Evolutionary conservation across 2,797 vertebrate genomes (phyloP), one percentile per base, ranked within the genome.

Genomic region (Mormyrops attenuatus): DNA sequence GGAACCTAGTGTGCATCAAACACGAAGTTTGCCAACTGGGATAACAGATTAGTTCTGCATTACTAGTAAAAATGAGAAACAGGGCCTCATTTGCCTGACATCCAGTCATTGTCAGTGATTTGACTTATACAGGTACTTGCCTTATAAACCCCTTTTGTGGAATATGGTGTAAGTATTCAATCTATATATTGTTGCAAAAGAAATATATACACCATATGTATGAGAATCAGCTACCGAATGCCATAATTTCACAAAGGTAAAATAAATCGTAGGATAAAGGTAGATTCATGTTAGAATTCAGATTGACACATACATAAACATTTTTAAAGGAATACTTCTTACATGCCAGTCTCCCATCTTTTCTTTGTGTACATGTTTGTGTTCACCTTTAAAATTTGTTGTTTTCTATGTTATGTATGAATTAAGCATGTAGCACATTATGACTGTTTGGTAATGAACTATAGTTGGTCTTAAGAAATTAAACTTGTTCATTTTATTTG

Each of bases 331-430:
- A n/a, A 44, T 44, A n/a, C 73, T 80, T 44, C 73, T 8, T 44
- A 47, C 17, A 80, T 80, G 73, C 41, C 38, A 80, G 38, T 41
- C 5, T 44, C 73, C 17, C 73, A 80, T n/a, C 1, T n/a, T 80
- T 80, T n/a, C 15, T 80, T 80, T 44, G 34, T 80, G 38, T 80
- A n/a, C 13, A n/a, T 80, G 17, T 80, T 20, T 80, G 73, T 80
- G 41, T 80, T 80, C 73, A 47, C 34, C 73, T 80, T 47, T 80
- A 80, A 80, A 80, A 80, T 80, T 7, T 80, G 73, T 80, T 80
- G 73, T 80, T 80, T 80, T 80, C 73, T 17, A 80, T 17, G 38
- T 44, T 44, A 80, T 80, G 41, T 80, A n/a, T 80, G 73, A 80
- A n/a, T 80, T 80, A 80, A 73, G 66, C 73, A 44, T 41, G 34